These are phyloP conservation scores for Belonocnema kinseyi DNA, from an alignment of 1,140 invertebrate species.

Conservation along the genomic window DNA sequence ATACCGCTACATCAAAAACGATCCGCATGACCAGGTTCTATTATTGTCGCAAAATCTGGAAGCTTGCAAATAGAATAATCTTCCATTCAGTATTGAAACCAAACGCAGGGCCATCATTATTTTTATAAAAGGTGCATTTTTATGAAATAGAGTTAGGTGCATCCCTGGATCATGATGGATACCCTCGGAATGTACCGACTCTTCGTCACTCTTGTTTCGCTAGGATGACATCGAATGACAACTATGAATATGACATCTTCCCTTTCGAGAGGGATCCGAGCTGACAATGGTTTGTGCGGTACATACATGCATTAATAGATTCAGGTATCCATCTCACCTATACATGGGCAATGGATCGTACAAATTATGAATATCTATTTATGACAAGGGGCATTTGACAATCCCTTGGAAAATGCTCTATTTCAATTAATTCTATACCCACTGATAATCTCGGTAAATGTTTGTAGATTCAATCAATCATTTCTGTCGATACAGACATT, in stretches of 20 bases:
- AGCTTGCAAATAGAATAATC: too few relatives aligned
- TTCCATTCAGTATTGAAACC: too few relatives aligned
- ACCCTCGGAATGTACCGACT: not conserved
- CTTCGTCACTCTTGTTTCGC: slow-evolving; percentile 19
- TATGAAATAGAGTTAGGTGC: too few relatives aligned
- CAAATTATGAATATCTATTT: slow-evolving; percentile 31
- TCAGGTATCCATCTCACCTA: slow-evolving; percentile 13
- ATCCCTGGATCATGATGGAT: not conserved
- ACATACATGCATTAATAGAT: not conserved
- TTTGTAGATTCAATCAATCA: slow-evolving; percentile 7
- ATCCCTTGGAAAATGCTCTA: slow-evolving; percentile 28
- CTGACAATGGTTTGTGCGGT: slow-evolving; percentile 7
- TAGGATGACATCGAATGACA: slow-evolving; percentile 22
- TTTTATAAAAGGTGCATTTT: too few relatives aligned
- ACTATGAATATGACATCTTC: slow-evolving; percentile 22
- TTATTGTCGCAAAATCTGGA: too few relatives aligned
- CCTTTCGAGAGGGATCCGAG: slow-evolving; percentile 17
- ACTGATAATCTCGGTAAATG: not conserved
- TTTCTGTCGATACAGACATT: not conserved
- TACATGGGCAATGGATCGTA: slow-evolving; percentile 18
- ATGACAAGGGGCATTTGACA: slow-evolving; percentile 19
- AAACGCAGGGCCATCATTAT: too few relatives aligned
- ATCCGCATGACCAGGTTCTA: too few relatives aligned
- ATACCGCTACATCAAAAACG: too few relatives aligned
- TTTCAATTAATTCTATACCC: not conserved